phyloP scores from a whole-genome alignment of 2,113 vertebrate genomes.

The Phaethon lepturus region DNA sequence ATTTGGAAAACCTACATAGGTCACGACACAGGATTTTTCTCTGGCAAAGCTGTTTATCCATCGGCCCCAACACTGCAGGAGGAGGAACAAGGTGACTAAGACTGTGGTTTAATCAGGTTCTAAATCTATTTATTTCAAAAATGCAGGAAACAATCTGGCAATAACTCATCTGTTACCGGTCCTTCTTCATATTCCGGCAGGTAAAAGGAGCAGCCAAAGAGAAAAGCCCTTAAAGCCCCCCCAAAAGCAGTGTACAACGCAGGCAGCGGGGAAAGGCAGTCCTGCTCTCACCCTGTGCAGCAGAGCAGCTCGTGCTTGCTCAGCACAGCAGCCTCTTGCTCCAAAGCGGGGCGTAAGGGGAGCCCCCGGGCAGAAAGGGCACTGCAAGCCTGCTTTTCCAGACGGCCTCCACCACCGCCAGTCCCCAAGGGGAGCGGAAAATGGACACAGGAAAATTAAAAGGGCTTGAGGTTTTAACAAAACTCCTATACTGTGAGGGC shows the following conservation, averaged over 20 bases:
- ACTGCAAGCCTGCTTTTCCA: background rate
- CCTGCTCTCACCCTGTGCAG: fast-evolving
- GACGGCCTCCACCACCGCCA: fast-evolving
- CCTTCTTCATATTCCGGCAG: background rate
- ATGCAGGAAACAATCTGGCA: background rate
- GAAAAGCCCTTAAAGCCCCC: background rate
- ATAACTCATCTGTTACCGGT: background rate
- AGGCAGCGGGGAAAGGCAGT: background rate
- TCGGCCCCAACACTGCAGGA: background rate
- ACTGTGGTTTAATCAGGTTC: background rate
- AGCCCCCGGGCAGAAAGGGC: background rate
- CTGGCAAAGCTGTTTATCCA: background rate
- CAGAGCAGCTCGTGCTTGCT: background rate
- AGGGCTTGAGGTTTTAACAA: background rate
- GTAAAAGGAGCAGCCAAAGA: background rate
- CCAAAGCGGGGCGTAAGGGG: background rate
- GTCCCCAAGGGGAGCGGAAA: fast-evolving
- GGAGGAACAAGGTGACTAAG: background rate
- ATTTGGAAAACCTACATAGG: background rate
- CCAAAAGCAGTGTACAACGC: fast-evolving
- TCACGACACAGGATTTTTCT: background rate
- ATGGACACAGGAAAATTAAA: background rate
- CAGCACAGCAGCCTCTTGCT: background rate
- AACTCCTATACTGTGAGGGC: background rate
- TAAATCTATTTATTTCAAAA: background rate